These are phyloP conservation scores for Pseudolaguvia tuberculata DNA, from an alignment of 2,113 vertebrate species.

Conservation along the genomic window DNA sequence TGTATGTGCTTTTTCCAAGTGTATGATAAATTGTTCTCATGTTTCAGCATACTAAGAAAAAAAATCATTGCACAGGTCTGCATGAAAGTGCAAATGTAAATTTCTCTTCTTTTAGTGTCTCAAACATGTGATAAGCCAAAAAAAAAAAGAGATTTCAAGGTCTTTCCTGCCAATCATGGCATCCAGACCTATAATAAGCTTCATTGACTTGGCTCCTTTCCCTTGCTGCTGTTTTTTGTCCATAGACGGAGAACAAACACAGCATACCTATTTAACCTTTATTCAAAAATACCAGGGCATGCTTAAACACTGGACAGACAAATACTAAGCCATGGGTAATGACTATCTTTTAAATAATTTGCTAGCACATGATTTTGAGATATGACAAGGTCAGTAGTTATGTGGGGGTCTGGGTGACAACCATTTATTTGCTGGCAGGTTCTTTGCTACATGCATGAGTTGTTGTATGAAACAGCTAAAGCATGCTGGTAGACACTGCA, in stretches of 20 bases:
- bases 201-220: not conserved
- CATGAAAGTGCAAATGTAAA: slow-evolving; percentile 31
- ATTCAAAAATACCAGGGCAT: slow-evolving; percentile 26
- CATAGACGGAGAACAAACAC: slow-evolving; percentile 39
- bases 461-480: not conserved
- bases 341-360: not conserved
- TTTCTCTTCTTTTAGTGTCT: slow-evolving; percentile 26
- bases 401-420: not conserved
- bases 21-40: slow-evolving; percentile 11
- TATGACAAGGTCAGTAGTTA: not conserved
- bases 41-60: not conserved
- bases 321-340: slow-evolving; percentile 25
- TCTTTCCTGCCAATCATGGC: not conserved
- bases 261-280: slow-evolving; percentile 35
- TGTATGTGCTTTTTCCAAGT: not conserved
- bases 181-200: slow-evolving; percentile 12
- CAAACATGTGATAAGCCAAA: slow-evolving; percentile 39
- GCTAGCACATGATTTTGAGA: slow-evolving; percentile 2
- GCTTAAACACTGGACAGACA: slow-evolving; percentile 29
- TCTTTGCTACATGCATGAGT: not conserved
- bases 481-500: not conserved
- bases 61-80: slow-evolving; percentile 3
- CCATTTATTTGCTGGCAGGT: not conserved
- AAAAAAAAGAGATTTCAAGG: slow-evolving; percentile 1
- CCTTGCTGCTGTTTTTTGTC: not conserved